Evolutionary conservation across 2,113 vertebrate species (phyloP).

Genomic region (Colius striatus): DNA sequence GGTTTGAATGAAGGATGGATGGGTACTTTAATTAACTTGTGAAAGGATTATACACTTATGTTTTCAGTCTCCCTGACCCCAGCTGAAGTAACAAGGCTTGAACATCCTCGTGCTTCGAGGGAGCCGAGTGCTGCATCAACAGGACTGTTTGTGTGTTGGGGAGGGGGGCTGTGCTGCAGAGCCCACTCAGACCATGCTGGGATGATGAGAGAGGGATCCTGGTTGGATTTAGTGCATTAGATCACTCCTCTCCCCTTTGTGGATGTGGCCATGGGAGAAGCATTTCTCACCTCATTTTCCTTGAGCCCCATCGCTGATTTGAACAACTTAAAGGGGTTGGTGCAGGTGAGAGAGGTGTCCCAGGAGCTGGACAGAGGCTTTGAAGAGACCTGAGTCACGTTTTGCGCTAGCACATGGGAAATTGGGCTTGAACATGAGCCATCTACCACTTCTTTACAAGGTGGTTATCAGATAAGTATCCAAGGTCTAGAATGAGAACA

Average conservation of each 20-base stretch:
- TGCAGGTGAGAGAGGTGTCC: fast-evolving
- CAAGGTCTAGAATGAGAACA: background rate
- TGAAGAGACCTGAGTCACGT: fast-evolving
- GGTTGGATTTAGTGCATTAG: fast-evolving
- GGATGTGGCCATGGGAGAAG: background rate
- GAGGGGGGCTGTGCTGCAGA: background rate
- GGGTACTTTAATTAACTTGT: slow-evolving; percentile 53
- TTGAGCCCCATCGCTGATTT: background rate
- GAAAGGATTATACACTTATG: slow-evolving; percentile 41
- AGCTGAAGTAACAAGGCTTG: background rate
- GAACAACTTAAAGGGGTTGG: fast-evolving
- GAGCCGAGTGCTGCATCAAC: fast-evolving
- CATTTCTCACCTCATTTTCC: fast-evolving
- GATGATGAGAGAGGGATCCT: background rate
- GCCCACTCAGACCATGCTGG: fast-evolving
- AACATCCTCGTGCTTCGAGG: fast-evolving
- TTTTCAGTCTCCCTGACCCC: slow-evolving; percentile 16
- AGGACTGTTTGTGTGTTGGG: background rate
- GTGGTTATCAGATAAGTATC: fast-evolving
- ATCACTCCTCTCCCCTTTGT: background rate
- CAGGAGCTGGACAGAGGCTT: background rate
- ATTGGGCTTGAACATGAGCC: background rate
- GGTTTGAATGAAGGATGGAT: slow-evolving; percentile 39
- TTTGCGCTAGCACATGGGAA: background rate
- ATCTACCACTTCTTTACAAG: background rate